These are phyloP conservation scores for Vulpes ferrilata DNA, from an alignment of 2,113 vertebrate genomes.

Conservation along the genomic window DNA sequence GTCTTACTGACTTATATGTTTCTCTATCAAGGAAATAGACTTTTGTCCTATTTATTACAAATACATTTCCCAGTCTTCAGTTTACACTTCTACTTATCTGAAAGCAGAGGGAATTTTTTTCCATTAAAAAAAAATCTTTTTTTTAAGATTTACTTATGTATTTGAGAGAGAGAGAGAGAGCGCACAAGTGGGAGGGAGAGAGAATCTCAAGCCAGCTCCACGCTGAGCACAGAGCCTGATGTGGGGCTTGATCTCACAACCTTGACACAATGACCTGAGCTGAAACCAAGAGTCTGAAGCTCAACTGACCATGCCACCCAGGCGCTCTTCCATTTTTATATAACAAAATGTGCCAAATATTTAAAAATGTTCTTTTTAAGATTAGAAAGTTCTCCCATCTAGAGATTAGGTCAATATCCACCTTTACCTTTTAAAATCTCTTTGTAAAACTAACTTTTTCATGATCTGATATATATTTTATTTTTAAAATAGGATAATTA, in stretches of 20 bases:
- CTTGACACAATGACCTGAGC: background rate
- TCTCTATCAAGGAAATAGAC: slow-evolving; percentile 19
- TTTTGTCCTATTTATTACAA: slow-evolving; percentile 4
- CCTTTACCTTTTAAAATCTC: background rate
- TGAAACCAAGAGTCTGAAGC: background rate
- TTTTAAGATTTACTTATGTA: background rate
- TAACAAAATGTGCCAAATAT: background rate
- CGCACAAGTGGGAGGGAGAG: background rate
- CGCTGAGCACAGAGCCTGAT: background rate
- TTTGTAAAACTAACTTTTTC: background rate
- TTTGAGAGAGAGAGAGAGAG: background rate
- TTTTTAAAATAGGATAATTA: background rate
- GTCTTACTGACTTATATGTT: background rate
- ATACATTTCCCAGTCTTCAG: background rate
- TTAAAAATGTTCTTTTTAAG: background rate
- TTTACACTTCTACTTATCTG: background rate
- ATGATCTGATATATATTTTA: background rate
- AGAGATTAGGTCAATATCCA: background rate
- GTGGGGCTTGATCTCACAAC: background rate
- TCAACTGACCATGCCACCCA: background rate
- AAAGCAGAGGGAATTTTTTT: background rate
- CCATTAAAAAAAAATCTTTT: too few relatives aligned
- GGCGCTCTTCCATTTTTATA: background rate
- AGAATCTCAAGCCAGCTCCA: background rate
- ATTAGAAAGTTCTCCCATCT: background rate